Evolutionary conservation across 2,888 invertebrate genomes (phyloP), one percentile per base, ranked within the genome.

Genomic region (Campoplex nolae): DNA sequence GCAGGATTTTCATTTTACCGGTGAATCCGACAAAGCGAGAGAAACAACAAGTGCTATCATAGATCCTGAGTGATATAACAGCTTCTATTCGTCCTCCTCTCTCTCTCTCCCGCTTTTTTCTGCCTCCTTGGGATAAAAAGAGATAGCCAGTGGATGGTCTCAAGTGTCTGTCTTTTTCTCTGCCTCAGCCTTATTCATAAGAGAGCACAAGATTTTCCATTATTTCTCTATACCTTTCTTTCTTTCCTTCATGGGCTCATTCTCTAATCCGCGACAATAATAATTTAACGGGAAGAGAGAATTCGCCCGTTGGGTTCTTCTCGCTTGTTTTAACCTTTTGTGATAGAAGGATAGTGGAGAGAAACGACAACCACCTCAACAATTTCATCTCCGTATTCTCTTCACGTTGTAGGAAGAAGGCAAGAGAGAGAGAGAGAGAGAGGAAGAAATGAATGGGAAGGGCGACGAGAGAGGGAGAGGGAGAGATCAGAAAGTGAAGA

Each of bases 241-340:
- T 35, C 28, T 75, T 32, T 16, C 38, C 45, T 32, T 65, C 54
- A 23, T 80, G 54, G 2, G 18, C 58, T 74, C 65, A n/a, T 54
- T 48, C 73, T 35, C 75, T 77, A 71, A 76, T 58, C 76, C 83
- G 77, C 80, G 86, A 87, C 89, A 89, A 90, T 91, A 91, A 92
- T 91, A 92, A 93, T 92, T 93, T 91, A 92, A 93, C 92, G 90
- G 90, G 85, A 89, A 87, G 87, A 90, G 87, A 88, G 80, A 65
- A 75, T 68, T 82, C 67, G 74, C 32, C 51, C 32, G 68, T 32
- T 73, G 48, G 32, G 65, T 51, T 35, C 67, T 56, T n/a, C 54
- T 32, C 35, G 38, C 42, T 73, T 56, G 75, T 78, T 78, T 78
- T 32, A 78, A 68, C 68, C 68, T 78, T 78, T 65, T 67, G 77